Percentiles rank a stretch among this genome's conserved stretches.
phyloP scores from a whole-genome alignment of 2,113 vertebrate genomes.

The Chaenogobius annularis region DNA sequence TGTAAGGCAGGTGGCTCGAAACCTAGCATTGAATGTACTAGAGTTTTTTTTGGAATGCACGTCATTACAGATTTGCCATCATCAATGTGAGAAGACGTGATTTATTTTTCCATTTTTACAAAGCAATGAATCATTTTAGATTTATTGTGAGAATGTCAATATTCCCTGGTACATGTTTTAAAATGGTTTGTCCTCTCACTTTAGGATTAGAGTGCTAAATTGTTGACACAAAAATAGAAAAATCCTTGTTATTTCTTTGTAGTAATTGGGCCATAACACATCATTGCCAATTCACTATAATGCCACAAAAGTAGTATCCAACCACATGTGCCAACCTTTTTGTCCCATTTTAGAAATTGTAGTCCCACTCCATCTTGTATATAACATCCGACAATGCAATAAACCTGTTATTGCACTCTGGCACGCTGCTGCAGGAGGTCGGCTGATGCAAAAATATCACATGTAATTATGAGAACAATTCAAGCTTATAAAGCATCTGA shows the following conservation, averaged over 20 bases:
- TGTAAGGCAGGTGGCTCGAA: conserved; percentile 32
- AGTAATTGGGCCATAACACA: conserved; percentile 24
- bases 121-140: not conserved
- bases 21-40: conserved; percentile 63
- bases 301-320: conserved; percentile 21
- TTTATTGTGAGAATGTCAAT: conserved; percentile 29
- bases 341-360: conserved; percentile 39
- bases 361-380: conserved; percentile 58
- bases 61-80: conserved; percentile 35
- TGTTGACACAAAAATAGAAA: conserved; percentile 15
- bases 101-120: not conserved
- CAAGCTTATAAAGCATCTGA: conserved; percentile 62
- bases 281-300: conserved; percentile 20
- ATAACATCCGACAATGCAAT: conserved; percentile 74
- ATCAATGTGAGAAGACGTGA: conserved; percentile 30
- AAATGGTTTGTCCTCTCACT: conserved; percentile 34
- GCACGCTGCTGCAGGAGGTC: conserved; percentile 52
- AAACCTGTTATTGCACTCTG: conserved; percentile 68
- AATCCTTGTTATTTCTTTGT: conserved; percentile 21
- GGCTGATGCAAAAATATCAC: conserved; percentile 31
- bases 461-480: conserved; percentile 41
- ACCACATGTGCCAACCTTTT: conserved; percentile 36
- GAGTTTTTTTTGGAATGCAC: conserved; percentile 32
- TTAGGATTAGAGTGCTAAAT: conserved; percentile 37
- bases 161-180: not conserved